Conservation (phyloP, 2,888 invertebrate species). For the Tipula confusa region DNA sequence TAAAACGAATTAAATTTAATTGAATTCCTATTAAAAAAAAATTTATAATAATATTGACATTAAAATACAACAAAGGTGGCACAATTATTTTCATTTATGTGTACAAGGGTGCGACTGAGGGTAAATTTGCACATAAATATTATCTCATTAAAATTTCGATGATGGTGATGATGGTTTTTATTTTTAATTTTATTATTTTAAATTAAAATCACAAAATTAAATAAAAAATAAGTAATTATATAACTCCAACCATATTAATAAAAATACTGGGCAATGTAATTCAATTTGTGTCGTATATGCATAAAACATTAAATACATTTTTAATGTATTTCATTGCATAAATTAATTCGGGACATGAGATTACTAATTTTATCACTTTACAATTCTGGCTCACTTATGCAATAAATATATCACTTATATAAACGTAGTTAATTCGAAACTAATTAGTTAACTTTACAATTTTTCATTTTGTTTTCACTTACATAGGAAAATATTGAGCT, state of each 20-base stretch:
- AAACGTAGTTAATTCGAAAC: no score
- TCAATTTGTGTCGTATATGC: background rate
- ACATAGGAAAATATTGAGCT: no score
- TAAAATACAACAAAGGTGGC: background rate
- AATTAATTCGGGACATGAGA: background rate
- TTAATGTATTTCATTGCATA: background rate
- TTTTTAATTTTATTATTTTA: background rate
- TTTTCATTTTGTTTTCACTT: no score
- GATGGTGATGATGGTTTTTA: background rate
- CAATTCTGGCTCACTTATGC: no score
- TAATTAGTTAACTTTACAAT: no score
- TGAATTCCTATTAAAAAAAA: background rate
- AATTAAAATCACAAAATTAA: background rate
- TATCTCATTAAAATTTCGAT: background rate
- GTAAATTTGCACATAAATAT: background rate
- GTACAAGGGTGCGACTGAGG: background rate
- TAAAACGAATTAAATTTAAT: constrained; percentile 3
- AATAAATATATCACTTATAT: no score
- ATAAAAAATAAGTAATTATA: background rate
- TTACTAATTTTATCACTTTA: no score
- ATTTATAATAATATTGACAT: background rate
- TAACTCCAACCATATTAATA: no score
- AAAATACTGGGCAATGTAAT: background rate
- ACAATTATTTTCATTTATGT: background rate
- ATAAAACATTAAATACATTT: background rate